A percentile compares a stretch with the other conserved stretches of the same genome.
phyloP scores from a whole-genome alignment of 2,113 vertebrate species.

The Pangasianodon gigas region DNA sequence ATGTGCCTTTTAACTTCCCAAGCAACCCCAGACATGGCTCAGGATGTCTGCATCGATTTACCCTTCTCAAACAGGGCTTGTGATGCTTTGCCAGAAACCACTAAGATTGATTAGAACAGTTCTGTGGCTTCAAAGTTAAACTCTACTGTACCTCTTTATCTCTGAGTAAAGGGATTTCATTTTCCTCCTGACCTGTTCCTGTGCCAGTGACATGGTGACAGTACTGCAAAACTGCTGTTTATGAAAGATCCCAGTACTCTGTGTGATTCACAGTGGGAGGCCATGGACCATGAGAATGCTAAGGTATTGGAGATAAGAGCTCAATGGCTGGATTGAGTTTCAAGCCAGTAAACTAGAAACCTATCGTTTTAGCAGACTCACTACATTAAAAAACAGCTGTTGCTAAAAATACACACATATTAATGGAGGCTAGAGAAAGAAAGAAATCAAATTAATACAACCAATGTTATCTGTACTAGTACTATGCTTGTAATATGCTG shows the following conservation, averaged over 20 bases:
- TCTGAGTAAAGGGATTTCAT: slow-evolving; percentile 55
- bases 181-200: slow-evolving; percentile 60
- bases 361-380: slow-evolving; percentile 24
- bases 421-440: not conserved
- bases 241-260: not conserved
- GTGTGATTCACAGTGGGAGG: not conserved
- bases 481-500: not conserved
- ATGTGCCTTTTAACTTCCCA: slow-evolving; percentile 63
- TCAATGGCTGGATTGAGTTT: slow-evolving; percentile 34
- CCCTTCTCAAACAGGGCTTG: slow-evolving; percentile 62
- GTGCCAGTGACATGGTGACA: slow-evolving; percentile 29
- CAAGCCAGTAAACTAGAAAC: slow-evolving; percentile 11
- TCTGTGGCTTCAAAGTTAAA: slow-evolving; percentile 62
- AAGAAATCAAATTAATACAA: not conserved
- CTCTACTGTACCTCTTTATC: slow-evolving; percentile 57
- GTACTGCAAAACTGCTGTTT: slow-evolving; percentile 29
- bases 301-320: slow-evolving; percentile 31
- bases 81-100: slow-evolving; percentile 61
- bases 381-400: slow-evolving; percentile 7
- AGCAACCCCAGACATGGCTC: slow-evolving; percentile 55
- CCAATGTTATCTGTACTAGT: not conserved
- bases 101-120: slow-evolving; percentile 59
- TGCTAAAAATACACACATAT: not conserved
- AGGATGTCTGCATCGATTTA: slow-evolving; percentile 64
- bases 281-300: slow-evolving; percentile 24